phyloP scores from a whole-genome alignment of 1,140 invertebrate species.

The Papilio aristodemus region DNA sequence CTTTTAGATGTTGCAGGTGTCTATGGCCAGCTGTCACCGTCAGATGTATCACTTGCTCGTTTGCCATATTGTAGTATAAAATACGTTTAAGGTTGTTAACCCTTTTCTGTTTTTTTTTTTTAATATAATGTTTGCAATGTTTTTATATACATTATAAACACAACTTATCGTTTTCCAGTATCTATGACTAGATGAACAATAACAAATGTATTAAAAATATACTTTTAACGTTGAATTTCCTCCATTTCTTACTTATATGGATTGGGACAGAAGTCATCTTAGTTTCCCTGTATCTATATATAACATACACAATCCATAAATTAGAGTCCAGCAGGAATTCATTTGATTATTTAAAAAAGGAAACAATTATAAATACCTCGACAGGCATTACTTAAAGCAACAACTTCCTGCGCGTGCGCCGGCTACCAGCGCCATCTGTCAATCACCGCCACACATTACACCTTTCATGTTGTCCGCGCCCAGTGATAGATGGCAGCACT shows the following conservation, averaged over 20 bases:
- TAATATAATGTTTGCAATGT: not conserved
- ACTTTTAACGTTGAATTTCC: too few species aligned
- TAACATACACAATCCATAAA: constrained; percentile 5
- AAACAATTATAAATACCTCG: constrained; percentile 34
- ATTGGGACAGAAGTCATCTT: not conserved
- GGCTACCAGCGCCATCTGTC: constrained; percentile 65
- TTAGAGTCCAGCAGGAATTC: not conserved
- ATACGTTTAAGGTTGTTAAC: too few species aligned
- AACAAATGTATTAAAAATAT: too few species aligned
- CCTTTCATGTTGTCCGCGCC: constrained; percentile 52
- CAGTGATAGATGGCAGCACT: constrained; percentile 69
- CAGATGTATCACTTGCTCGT: too few species aligned
- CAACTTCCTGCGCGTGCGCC: constrained; percentile 44
- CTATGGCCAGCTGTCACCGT: too few species aligned
- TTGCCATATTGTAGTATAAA: too few species aligned
- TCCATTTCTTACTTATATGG: not conserved
- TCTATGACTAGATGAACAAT: too few species aligned
- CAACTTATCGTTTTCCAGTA: not conserved
- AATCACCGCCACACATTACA: constrained; percentile 63
- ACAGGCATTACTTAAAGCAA: constrained; percentile 37
- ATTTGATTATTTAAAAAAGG: constrained; percentile 16
- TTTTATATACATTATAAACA: not conserved
- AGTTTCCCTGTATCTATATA: not conserved
- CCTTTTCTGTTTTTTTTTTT: too few species aligned
- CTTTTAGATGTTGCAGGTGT: too few species aligned